A percentile compares a stretch with the other conserved stretches of the same genome.
phyloP scores from a whole-genome alignment of 1,140 invertebrate species.

The Atopsyche davidsoni region DNA sequence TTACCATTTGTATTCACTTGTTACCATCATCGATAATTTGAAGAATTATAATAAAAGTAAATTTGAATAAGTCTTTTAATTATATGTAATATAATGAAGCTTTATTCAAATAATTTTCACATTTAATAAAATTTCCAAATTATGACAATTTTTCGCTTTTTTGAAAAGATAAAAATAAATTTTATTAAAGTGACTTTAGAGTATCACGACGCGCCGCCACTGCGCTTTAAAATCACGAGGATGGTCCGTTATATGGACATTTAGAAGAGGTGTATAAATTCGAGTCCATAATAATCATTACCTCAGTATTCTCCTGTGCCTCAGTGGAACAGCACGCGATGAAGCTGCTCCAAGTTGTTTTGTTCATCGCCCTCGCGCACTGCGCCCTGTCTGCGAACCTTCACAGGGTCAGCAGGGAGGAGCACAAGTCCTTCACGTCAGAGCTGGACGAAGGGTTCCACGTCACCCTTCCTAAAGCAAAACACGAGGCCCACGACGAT shows the following conservation, averaged over 20 bases:
- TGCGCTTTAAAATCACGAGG: conserved; percentile 21
- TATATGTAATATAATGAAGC: background rate
- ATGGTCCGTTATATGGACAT: conserved; percentile 29
- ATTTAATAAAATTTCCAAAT: background rate
- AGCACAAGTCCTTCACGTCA: conserved; percentile 12
- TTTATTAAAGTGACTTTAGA: background rate
- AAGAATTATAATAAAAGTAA: background rate
- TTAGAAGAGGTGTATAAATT: conserved; percentile 27
- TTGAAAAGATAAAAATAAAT: background rate
- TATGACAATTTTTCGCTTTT: background rate
- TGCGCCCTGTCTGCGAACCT: background rate
- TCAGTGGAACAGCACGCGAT: conserved; percentile 16
- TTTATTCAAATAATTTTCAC: background rate
- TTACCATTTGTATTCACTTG: too few species aligned
- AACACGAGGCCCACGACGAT: conserved; percentile 1
- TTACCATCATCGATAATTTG: too few species aligned
- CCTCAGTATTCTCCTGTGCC: conserved; percentile 19
- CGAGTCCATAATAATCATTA: conserved; percentile 1
- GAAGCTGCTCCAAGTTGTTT: conserved; percentile 17
- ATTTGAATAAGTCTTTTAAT: background rate
- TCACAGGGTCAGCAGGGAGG: conserved; percentile 4
- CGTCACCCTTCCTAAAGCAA: conserved; percentile 11
- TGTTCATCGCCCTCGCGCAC: conserved; percentile 6
- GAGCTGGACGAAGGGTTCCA: conserved; percentile 21
- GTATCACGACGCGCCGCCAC: conserved; percentile 6